Conservation (phyloP, 2,888 invertebrate genomes). For the Noctua comes region DNA sequence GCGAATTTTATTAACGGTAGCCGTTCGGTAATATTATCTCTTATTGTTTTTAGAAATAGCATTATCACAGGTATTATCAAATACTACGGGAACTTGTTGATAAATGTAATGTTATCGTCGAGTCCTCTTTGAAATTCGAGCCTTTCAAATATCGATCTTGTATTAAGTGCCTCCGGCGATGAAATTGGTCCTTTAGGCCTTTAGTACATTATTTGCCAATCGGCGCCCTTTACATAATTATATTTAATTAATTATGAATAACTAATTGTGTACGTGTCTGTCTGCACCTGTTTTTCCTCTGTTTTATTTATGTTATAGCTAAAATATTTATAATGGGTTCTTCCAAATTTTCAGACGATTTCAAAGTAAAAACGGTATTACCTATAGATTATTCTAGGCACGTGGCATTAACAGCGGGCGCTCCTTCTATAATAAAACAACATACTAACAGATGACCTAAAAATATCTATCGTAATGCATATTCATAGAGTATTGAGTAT, state of each 20-base stretch:
- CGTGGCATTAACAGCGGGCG: background rate
- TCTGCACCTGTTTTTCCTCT: background rate
- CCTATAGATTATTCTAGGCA: background rate
- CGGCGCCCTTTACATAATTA: background rate
- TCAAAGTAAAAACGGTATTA: background rate
- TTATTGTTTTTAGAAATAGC: constrained; percentile 33
- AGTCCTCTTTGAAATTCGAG: background rate
- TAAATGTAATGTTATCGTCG: constrained; percentile 8
- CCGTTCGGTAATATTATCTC: constrained; percentile 35
- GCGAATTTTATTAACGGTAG: constrained; percentile 45
- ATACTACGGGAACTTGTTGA: constrained; percentile 11
- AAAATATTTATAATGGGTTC: background rate
- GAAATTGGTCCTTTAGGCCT: background rate
- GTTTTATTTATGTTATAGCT: background rate
- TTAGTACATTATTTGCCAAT: background rate
- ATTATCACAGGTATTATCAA: constrained; percentile 15
- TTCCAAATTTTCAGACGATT: background rate
- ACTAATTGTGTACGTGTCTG: background rate
- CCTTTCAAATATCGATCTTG: constrained; percentile 8
- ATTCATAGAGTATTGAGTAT: constrained; percentile 53
- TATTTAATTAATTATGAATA: background rate
- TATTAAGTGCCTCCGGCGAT: background rate
- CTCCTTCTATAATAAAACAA: constrained; percentile 32
- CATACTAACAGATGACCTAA: constrained; percentile 49
- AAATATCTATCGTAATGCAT: constrained; percentile 53